Percentiles rank a stretch among this genome's conserved stretches.
Evolutionary conservation across 2,888 invertebrate species (phyloP).

Genomic region (Agrochola circellaris): DNA sequence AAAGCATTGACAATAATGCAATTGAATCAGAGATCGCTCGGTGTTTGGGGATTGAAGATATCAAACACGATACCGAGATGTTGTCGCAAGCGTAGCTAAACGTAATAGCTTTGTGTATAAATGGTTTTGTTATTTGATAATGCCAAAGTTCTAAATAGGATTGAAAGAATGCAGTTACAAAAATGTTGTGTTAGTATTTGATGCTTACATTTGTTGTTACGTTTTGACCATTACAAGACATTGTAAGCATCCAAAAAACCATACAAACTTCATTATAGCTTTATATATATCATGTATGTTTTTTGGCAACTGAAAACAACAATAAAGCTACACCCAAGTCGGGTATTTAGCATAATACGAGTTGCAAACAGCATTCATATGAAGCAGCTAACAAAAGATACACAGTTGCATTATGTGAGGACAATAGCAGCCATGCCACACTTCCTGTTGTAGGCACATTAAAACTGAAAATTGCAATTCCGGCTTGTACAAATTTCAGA

Average conservation of each 20-base stretch:
- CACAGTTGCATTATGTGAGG: constrained; percentile 49
- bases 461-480: constrained; percentile 55
- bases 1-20: constrained; percentile 57
- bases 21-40: constrained; percentile 33
- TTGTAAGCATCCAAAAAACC: neutral
- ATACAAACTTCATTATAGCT: neutral
- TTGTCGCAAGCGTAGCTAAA: constrained; percentile 6
- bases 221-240: neutral
- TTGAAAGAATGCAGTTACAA: neutral
- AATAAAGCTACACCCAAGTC: constrained; percentile 41
- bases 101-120: constrained; percentile 16
- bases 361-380: constrained; percentile 42
- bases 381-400: constrained; percentile 54
- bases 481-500: constrained; percentile 11
- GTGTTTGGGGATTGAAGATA: constrained; percentile 26
- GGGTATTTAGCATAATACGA: constrained; percentile 54
- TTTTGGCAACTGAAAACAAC: constrained; percentile 21
- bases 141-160: neutral
- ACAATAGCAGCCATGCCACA: constrained; percentile 49
- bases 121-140: constrained; percentile 6
- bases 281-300: too few relatives aligned
- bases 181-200: neutral
- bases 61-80: constrained; percentile 16
- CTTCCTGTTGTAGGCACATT: constrained; percentile 51
- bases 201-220: neutral